Percentiles rank a stretch among this genome's conserved stretches.
Conservation (phyloP, 2,888 invertebrate genomes). For the Dryobotodes eremita region DNA sequence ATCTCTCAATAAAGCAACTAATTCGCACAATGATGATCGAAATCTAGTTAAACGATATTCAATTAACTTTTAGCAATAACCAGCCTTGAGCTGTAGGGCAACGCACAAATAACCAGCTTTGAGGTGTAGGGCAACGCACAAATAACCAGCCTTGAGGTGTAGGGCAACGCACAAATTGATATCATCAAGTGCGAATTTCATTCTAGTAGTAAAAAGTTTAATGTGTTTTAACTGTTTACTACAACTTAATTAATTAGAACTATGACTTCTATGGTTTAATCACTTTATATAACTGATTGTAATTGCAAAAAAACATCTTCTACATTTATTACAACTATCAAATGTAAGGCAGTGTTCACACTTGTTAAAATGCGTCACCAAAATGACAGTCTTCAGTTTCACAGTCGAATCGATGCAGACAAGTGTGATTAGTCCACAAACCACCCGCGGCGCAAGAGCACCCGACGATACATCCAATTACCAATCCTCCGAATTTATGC, state of each 20-base stretch:
- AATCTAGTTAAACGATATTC: constrained; percentile 24
- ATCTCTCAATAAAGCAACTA: constrained; percentile 3
- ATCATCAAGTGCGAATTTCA: constrained; percentile 51
- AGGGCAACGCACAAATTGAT: constrained; percentile 40
- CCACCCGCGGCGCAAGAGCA: constrained; percentile 80
- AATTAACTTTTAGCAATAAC: constrained; percentile 53
- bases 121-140: constrained; percentile 41
- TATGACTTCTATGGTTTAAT: constrained; percentile 21
- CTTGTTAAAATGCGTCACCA: constrained; percentile 20
- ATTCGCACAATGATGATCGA: background rate
- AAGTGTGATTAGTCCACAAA: constrained; percentile 63
- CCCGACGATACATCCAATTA: constrained; percentile 77
- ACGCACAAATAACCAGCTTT: too few species aligned
- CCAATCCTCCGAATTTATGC: constrained; percentile 82
- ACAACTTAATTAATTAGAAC: constrained; percentile 22
- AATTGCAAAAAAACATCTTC: background rate
- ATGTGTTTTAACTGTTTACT: constrained; percentile 41
- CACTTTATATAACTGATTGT: constrained; percentile 14
- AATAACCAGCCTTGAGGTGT: constrained; percentile 44
- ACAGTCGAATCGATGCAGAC: constrained; percentile 64
- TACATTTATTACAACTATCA: background rate
- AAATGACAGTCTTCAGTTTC: constrained; percentile 46
- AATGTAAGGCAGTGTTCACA: constrained; percentile 15
- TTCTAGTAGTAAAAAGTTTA: constrained; percentile 21
- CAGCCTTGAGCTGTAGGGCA: constrained; percentile 36